Base-by-base conservation (phyloP, 2,888 invertebrate species). In the Phasia obesa region DNA sequence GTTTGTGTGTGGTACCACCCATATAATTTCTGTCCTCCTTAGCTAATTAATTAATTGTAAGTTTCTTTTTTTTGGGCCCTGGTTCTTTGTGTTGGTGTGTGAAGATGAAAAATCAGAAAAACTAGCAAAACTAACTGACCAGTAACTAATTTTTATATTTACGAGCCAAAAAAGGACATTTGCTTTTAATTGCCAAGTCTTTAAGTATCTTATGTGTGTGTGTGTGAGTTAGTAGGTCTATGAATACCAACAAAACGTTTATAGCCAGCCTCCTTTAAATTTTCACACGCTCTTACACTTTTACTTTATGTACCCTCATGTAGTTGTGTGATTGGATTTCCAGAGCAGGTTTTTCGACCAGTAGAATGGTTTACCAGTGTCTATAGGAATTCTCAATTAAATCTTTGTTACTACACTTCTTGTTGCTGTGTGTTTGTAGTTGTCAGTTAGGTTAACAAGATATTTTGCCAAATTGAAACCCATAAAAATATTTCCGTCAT, bases 111-210 rank as follows among this genome's bases (percentile, higher is more conserved):
- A 70, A 78, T 62, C 67, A 78, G 38, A 70, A 78, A 82, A 70
- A 75, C 76, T 76, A 6, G 49, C 64, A 65, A 84, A 84, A 81
- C 80, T 81, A 82, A 89, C 88, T 88, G 89, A 89, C 89, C 89
- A 87, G 89, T 86, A 89, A 88, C 89, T 89, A 88, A 88, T 88
- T 88, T 88, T 89, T 88, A 88, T 88, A 89, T 89, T 88, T 89
- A 89, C 86, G 89, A 70, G 55, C 67, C 53, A 51, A 59, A 69
- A 78, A 80, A 76, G 65, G 70, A 67, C 83, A 83, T 79, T 83
- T 60, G 19, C 21, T 70, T 83, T 79, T 79, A 67, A 76, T 62
- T 25, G 71, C 23, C 70, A 70, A 79, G 42, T 71, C 38, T 65
- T 65, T 81, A 15, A 38, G 38, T 27, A n/a, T n/a, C n/a, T 35